Evolutionary conservation across 2,113 vertebrate genomes (phyloP).

Genomic region (Sus scrofa): DNA sequence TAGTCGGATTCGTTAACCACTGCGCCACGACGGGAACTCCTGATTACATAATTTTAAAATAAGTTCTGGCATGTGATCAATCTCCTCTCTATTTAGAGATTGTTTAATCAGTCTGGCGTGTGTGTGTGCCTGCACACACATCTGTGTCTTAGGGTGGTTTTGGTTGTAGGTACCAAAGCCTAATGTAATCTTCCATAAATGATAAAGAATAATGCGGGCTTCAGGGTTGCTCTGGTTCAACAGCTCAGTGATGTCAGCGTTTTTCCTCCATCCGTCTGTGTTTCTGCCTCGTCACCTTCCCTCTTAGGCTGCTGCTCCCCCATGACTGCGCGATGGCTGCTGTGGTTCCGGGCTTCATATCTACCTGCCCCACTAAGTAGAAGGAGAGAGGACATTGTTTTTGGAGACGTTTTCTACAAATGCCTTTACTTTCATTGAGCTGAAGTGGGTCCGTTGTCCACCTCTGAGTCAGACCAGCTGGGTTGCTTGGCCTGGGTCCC

Average conservation of each 20-base stretch:
- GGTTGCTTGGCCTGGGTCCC: not conserved
- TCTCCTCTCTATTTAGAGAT: not conserved
- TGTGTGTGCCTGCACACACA: not conserved
- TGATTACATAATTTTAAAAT: not conserved
- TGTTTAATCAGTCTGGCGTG: not conserved
- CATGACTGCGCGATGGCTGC: not conserved
- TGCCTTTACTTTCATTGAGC: not conserved
- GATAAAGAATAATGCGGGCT: not conserved
- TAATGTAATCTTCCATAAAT: not conserved
- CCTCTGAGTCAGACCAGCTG: not conserved
- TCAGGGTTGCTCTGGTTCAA: not conserved
- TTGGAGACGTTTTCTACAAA: not conserved
- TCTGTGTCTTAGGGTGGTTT: not conserved
- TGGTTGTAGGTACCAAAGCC: not conserved
- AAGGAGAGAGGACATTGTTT: not conserved
- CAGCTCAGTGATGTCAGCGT: not conserved
- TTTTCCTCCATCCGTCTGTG: not conserved
- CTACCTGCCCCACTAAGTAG: not conserved
- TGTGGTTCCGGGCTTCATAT: not conserved
- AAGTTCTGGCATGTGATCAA: not conserved
- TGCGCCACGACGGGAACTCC: too few species aligned
- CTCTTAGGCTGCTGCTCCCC: rapidly evolving
- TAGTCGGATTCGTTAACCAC: too few species aligned
- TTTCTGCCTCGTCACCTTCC: not conserved
- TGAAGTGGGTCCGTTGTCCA: not conserved